Evolutionary conservation across 2,113 vertebrate genomes (phyloP).

Genomic region (Salvelinus alpinus): DNA sequence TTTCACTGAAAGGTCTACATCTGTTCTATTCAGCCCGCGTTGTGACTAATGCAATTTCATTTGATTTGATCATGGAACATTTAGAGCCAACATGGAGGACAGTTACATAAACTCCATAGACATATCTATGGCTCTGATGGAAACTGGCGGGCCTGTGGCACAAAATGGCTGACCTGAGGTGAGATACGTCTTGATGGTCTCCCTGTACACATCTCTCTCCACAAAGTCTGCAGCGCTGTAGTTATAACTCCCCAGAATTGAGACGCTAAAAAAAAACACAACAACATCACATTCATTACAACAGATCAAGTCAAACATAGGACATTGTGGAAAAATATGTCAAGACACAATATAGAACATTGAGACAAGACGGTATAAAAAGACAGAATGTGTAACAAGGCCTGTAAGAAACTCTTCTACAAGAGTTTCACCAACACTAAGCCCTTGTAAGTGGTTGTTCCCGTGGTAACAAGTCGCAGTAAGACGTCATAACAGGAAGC

Average conservation of each 20-base stretch:
- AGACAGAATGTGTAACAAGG: no score
- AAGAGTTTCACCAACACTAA: no score
- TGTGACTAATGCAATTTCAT: no score
- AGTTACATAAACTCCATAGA: background rate
- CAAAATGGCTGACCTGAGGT: conserved; percentile 53
- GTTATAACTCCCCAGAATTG: conserved; percentile 51
- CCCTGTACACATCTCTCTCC: conserved; percentile 52
- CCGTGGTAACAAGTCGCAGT: no score
- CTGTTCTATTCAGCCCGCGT: no score
- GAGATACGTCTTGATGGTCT: conserved; percentile 65
- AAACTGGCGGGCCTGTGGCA: background rate
- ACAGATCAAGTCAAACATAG: background rate
- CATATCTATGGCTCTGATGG: background rate
- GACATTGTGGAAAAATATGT: no score
- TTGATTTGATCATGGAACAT: background rate
- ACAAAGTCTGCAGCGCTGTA: conserved; percentile 53
- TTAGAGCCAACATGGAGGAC: background rate
- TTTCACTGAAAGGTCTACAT: no score
- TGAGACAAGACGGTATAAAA: no score
- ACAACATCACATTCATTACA: background rate
- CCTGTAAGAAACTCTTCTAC: no score
- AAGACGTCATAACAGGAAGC: no score
- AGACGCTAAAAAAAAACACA: conserved; percentile 50
- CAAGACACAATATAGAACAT: no score
- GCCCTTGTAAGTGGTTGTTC: no score